phyloP scores from a whole-genome alignment of 2,113 vertebrate species.

The Rallus limicola region DNA sequence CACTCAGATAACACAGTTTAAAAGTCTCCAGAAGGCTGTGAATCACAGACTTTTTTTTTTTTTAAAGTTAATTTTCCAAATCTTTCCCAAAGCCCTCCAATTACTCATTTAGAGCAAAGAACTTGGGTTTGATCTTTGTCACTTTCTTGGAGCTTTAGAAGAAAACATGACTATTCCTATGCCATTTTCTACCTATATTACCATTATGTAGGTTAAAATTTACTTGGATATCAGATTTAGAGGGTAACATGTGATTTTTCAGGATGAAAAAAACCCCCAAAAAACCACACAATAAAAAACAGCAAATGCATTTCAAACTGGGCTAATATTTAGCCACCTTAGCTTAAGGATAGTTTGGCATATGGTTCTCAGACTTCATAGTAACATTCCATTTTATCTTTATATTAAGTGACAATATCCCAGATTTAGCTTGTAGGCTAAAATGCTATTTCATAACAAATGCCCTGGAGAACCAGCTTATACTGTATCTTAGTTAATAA shows the following conservation, averaged over 20 bases:
- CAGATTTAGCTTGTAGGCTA: not conserved
- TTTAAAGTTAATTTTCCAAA: not conserved
- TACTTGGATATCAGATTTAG: not conserved
- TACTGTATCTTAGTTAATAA: not conserved
- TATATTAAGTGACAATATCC: not conserved
- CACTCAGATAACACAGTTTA: not conserved
- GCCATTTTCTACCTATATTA: not conserved
- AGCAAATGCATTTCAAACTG: not conserved
- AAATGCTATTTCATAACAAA: not conserved
- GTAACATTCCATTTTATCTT: not conserved
- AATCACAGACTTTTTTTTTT: not conserved
- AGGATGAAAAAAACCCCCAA: not conserved
- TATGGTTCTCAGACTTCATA: not conserved
- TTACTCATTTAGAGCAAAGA: not conserved
- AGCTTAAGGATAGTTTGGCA: not conserved
- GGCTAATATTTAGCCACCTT: not conserved
- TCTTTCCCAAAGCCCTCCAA: not conserved
- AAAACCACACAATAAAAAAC: fast-evolving
- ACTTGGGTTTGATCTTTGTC: not conserved
- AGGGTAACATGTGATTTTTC: not conserved
- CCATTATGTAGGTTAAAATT: not conserved
- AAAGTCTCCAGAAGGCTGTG: not conserved
- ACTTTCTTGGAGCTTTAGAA: not conserved
- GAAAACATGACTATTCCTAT: not conserved
- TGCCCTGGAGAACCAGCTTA: not conserved